Evolutionary conservation across 2,113 vertebrate species (phyloP).

Genomic region (Mola mola): DNA sequence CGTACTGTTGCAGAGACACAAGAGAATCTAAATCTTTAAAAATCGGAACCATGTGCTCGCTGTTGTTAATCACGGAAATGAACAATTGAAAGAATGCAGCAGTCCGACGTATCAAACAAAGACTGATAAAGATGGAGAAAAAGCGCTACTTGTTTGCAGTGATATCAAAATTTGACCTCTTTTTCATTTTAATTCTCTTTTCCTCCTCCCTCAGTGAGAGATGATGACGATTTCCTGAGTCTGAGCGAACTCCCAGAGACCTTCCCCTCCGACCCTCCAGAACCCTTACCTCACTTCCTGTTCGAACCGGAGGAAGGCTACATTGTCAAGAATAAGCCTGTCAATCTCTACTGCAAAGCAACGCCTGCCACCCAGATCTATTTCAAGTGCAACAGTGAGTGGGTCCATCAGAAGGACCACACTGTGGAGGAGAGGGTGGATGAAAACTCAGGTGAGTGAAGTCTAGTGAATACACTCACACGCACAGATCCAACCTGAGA

Average conservation of each 20-base stretch:
- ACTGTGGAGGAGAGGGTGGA: conserved; percentile 93
- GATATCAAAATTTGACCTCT: not conserved
- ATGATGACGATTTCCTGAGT: conserved; percentile 92
- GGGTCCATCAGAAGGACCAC: conserved; percentile 98
- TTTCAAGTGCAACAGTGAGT: conserved; percentile 98
- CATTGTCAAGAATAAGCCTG: conserved; percentile 95
- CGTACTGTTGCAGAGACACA: no score
- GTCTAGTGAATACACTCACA: no score
- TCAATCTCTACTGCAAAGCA: conserved; percentile 95
- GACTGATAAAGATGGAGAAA: not conserved
- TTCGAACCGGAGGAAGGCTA: conserved; percentile 95
- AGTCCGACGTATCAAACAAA: conserved; percentile 12
- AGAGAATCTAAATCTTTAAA: no score
- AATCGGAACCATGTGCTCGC: conserved; percentile 1
- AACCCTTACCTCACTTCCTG: conserved; percentile 94
- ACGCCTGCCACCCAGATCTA: conserved; percentile 97
- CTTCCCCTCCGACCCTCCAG: conserved; percentile 95
- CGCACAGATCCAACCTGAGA: no score
- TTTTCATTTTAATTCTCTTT: not conserved
- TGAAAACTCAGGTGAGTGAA: conserved; percentile 91
- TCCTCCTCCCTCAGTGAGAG: conserved; percentile 69
- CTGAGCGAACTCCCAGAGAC: conserved; percentile 96
- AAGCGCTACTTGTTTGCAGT: not conserved
- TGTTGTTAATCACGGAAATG: conserved; percentile 28
- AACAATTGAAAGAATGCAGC: conserved; percentile 9